A percentile compares a stretch with the other conserved stretches of the same genome.
Evolutionary conservation across 2,797 vertebrate genomes (phyloP).

Genomic region (Epinephelus coioides): DNA sequence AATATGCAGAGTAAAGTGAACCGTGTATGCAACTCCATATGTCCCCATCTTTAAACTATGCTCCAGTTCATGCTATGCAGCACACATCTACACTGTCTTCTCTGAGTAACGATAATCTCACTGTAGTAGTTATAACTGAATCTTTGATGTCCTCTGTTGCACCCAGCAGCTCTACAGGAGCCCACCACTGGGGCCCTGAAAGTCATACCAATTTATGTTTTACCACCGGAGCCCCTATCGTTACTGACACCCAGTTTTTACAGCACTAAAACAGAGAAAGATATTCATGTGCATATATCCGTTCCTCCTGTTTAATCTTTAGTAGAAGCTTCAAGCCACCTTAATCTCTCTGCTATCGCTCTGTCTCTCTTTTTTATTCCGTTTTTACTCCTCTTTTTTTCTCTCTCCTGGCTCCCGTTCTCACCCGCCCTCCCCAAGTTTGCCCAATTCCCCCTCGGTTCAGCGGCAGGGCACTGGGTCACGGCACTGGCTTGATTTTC

Average conservation of each 20-base stretch:
- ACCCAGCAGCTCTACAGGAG: slow-evolving; percentile 17
- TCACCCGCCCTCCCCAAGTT: slow-evolving; percentile 67
- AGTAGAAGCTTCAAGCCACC: slow-evolving; percentile 10
- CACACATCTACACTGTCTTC: slow-evolving; percentile 22
- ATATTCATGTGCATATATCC: slow-evolving; percentile 42
- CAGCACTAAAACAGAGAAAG: slow-evolving; percentile 15
- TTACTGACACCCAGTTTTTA: slow-evolving; percentile 41
- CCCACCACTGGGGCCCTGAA: slow-evolving; percentile 22
- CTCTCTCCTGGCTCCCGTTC: slow-evolving; percentile 35
- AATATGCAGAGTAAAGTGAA: slow-evolving; percentile 31
- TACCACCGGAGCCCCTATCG: slow-evolving; percentile 21
- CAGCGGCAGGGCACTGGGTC: slow-evolving; percentile 87
- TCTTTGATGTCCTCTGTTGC: slow-evolving; percentile 53
- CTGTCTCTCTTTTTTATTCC: slow-evolving; percentile 22
- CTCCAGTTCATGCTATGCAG: slow-evolving; percentile 46
- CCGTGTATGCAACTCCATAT: slow-evolving; percentile 13
- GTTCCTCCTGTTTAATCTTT: not conserved
- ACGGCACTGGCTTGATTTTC: slow-evolving; percentile 84
- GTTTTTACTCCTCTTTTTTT: slow-evolving; percentile 19
- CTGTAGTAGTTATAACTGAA: slow-evolving; percentile 33
- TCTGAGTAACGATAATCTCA: slow-evolving; percentile 22
- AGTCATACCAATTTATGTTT: slow-evolving; percentile 47
- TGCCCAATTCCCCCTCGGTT: slow-evolving; percentile 79
- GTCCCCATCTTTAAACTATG: slow-evolving; percentile 42
- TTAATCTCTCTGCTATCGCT: slow-evolving; percentile 34